A percentile compares a stretch with the other conserved stretches of the same genome.
These are phyloP conservation scores for Netelia fuscicornis DNA, from an alignment of 2,888 invertebrate genomes.

Conservation along the genomic window DNA sequence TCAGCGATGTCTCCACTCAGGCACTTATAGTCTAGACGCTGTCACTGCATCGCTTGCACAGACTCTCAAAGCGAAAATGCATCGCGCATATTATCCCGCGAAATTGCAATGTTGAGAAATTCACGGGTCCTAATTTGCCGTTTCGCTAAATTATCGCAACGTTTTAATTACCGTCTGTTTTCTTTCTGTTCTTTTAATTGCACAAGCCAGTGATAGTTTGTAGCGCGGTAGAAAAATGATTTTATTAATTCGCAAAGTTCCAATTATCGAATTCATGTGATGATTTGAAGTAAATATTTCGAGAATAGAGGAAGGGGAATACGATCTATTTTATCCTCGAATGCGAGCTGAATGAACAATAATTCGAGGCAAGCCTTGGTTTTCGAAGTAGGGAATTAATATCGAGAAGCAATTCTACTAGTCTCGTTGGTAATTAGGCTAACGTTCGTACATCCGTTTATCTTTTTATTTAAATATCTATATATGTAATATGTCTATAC, in stretches of 20 bases:
- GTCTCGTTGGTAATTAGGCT: slow-evolving; percentile 54
- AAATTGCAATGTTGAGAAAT: slow-evolving; percentile 17
- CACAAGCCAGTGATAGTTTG: slow-evolving; percentile 10
- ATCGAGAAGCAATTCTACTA: slow-evolving; percentile 3
- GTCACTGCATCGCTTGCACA: slow-evolving; percentile 32
- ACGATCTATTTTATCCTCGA: neutral
- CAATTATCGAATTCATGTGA: no score
- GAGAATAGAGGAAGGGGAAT: neutral
- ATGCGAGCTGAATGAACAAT: neutral
- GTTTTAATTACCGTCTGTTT: slow-evolving; percentile 20
- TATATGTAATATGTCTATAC: no score
- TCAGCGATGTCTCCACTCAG: slow-evolving; percentile 66
- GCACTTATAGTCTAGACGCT: slow-evolving; percentile 68
- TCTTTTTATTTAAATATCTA: slow-evolving; percentile 35
- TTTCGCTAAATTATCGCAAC: neutral
- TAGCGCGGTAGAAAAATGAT: neutral
- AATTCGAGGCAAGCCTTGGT: neutral
- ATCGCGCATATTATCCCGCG: neutral
- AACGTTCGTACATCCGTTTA: slow-evolving; percentile 36
- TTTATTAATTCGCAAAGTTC: no score
- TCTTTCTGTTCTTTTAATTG: neutral
- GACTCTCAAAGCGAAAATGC: slow-evolving; percentile 11
- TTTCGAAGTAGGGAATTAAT: neutral
- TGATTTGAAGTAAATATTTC: no score
- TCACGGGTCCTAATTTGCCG: neutral